phyloP scores from a whole-genome alignment of 1,140 invertebrate species.

The Delia radicum region DNA sequence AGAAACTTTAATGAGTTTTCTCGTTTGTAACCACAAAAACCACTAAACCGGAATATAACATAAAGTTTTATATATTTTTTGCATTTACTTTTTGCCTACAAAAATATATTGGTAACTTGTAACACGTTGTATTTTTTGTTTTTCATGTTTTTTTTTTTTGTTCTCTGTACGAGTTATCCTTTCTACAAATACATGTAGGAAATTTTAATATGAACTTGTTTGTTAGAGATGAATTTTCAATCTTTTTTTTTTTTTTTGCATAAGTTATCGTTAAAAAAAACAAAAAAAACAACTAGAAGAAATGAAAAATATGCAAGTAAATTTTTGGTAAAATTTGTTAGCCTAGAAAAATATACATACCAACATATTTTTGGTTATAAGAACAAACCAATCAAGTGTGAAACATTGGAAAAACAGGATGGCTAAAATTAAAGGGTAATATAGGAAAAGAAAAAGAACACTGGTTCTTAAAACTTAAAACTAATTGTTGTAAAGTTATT shows the following conservation, averaged over 20 bases:
- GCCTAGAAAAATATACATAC: neutral
- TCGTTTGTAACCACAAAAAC: slow-evolving; percentile 31
- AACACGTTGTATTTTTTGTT: neutral
- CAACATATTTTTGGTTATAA: slow-evolving; percentile 8
- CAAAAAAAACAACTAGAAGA: neutral
- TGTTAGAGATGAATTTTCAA: neutral
- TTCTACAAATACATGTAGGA: neutral
- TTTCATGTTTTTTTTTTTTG: neutral
- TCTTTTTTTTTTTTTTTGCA: neutral
- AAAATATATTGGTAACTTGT: slow-evolving; percentile 5
- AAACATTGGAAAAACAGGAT: neutral
- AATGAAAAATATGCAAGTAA: slow-evolving; percentile 19
- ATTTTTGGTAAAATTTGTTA: neutral
- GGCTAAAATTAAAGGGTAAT: neutral
- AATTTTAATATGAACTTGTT: neutral
- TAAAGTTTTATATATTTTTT: slow-evolving; percentile 28
- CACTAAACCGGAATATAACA: slow-evolving; percentile 29
- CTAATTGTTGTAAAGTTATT: slow-evolving; percentile 10
- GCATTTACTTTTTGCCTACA: slow-evolving; percentile 11
- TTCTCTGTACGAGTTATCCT: neutral
- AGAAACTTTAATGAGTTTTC: slow-evolving; percentile 35
- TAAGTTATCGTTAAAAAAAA: neutral
- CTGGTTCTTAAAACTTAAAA: slow-evolving; percentile 14
- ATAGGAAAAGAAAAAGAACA: neutral
- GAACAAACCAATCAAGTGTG: slow-evolving; percentile 19